Conservation (phyloP, 2,888 invertebrate genomes). For the Erpobdella octoculata region DNA sequence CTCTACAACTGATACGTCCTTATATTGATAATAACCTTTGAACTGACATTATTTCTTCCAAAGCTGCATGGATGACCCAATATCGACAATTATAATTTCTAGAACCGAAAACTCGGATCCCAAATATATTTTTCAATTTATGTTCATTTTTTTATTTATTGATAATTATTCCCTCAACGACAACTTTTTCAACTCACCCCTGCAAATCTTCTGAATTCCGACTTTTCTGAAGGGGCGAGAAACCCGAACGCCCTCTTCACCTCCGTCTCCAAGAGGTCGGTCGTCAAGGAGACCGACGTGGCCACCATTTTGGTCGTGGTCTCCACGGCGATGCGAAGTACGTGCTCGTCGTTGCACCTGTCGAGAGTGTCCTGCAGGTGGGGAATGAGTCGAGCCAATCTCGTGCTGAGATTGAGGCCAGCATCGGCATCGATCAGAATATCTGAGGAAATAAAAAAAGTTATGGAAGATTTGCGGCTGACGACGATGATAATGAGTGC, state of each 20-base stretch:
- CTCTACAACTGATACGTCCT: too few species aligned
- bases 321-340: neutral
- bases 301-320: constrained; percentile 66
- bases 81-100: too few species aligned
- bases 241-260: constrained; percentile 84
- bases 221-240: constrained; percentile 73
- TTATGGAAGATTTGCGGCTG: neutral
- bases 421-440: constrained; percentile 87
- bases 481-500: neutral
- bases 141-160: neutral
- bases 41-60: neutral
- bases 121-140: too few species aligned
- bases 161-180: neutral
- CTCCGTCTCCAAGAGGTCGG: constrained; percentile 95
- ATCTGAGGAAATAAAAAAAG: constrained; percentile 58
- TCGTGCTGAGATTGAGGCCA: constrained; percentile 79
- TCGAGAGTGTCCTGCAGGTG: too few species aligned
- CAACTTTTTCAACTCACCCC: constrained; percentile 59
- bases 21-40: too few species aligned
- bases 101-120: too few species aligned
- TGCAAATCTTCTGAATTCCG: constrained; percentile 78
- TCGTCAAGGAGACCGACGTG: constrained; percentile 73
- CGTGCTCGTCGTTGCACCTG: constrained; percentile 6
- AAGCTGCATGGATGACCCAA: too few species aligned
- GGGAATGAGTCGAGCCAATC: too few species aligned